Percentiles rank a stretch among this genome's conserved stretches.
These are phyloP conservation scores for Meganola albula DNA, from an alignment of 2,888 invertebrate species.

Conservation along the genomic window DNA sequence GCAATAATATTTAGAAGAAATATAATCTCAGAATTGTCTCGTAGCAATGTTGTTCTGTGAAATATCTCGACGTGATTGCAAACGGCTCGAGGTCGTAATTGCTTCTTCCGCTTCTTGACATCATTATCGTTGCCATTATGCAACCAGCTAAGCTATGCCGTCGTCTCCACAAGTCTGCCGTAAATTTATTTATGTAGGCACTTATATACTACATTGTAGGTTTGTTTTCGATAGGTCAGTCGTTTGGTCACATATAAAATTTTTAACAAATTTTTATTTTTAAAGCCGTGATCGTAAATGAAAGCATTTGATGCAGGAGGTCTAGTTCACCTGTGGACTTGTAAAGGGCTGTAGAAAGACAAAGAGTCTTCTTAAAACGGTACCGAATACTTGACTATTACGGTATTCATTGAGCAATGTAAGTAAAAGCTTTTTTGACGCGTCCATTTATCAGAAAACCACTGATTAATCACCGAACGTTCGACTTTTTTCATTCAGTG, in stretches of 20 bases:
- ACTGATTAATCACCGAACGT: constrained; percentile 39
- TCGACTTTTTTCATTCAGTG: constrained; percentile 33
- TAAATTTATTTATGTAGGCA: constrained; percentile 39
- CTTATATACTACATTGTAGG: not conserved
- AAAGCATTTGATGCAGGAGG: too few species aligned
- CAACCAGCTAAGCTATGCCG: constrained; percentile 48
- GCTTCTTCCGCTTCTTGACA: constrained; percentile 69
- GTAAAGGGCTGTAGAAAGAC: too few species aligned
- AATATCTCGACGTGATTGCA: constrained; percentile 53
- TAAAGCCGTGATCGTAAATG: too few species aligned
- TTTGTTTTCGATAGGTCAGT: too few species aligned
- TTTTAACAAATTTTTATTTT: too few species aligned
- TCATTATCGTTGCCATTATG: constrained; percentile 70
- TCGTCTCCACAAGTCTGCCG: constrained; percentile 35
- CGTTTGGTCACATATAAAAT: too few species aligned
- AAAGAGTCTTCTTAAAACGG: too few species aligned
- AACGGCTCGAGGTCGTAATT: constrained; percentile 58
- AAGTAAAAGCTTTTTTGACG: constrained; percentile 40
- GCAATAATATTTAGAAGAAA: constrained; percentile 44
- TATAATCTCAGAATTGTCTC: constrained; percentile 45
- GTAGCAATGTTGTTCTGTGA: constrained; percentile 43
- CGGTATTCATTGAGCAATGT: constrained; percentile 26
- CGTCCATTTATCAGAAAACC: constrained; percentile 42
- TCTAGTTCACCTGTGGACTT: too few species aligned
- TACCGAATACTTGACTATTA: constrained; percentile 22